Evolutionary conservation across 2,888 invertebrate genomes (phyloP).

Genomic region (Agrilus mali): DNA sequence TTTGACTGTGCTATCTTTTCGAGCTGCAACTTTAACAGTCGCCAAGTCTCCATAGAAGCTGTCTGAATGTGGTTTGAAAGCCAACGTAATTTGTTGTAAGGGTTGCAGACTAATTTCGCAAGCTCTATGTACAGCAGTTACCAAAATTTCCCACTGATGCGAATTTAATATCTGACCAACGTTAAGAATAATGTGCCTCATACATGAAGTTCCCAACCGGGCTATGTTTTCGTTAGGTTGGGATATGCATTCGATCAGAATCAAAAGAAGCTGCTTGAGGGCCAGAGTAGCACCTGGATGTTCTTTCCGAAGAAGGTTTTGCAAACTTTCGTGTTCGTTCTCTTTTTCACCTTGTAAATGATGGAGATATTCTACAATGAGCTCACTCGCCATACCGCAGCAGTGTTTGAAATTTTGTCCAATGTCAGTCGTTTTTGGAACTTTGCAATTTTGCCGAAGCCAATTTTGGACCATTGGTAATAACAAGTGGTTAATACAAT

Average conservation of each 20-base stretch:
- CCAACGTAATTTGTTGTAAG: constrained; percentile 75
- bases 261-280: constrained; percentile 70
- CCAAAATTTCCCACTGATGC: constrained; percentile 78
- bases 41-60: constrained; percentile 90
- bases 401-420: constrained; percentile 91
- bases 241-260: constrained; percentile 81
- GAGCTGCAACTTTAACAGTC: constrained; percentile 86
- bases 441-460: constrained; percentile 54
- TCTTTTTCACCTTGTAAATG: constrained; percentile 51
- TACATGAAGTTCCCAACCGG: constrained; percentile 82
- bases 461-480: constrained; percentile 89
- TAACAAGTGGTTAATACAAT: constrained; percentile 83
- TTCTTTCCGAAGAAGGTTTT: constrained; percentile 20
- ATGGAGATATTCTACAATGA: constrained; percentile 75
- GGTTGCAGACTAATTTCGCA: constrained; percentile 80
- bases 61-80: constrained; percentile 82
- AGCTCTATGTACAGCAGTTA: constrained; percentile 69
- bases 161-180: constrained; percentile 70
- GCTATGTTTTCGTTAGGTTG: constrained; percentile 85
- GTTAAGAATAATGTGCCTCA: constrained; percentile 72
- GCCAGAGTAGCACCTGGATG: constrained; percentile 60
- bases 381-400: constrained; percentile 83
- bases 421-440: constrained; percentile 61
- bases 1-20: constrained; percentile 72
- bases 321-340: constrained; percentile 17